Evolutionary conservation across 2,797 vertebrate species (phyloP).

Genomic region (Thripadectes ignobilis): DNA sequence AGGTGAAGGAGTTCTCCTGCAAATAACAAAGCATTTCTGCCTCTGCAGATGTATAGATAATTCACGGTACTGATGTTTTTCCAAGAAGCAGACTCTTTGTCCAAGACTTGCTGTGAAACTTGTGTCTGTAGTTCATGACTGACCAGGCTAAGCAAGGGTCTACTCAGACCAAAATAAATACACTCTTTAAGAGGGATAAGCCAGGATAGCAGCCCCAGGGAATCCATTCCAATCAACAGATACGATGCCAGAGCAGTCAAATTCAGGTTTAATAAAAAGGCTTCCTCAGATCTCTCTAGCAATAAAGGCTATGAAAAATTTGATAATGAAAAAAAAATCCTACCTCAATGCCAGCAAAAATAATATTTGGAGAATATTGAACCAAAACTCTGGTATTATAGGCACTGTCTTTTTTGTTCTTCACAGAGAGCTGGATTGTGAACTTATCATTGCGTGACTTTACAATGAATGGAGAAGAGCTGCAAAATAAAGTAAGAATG

Average conservation of each 20-base stretch:
- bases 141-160: background rate
- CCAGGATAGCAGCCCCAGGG: background rate
- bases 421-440: slow-evolving; percentile 80
- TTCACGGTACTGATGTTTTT: background rate
- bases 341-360: slow-evolving; percentile 93
- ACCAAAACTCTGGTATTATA: slow-evolving; percentile 91
- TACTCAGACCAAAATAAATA: background rate
- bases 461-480: slow-evolving; percentile 78
- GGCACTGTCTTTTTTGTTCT: slow-evolving; percentile 89
- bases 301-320: background rate
- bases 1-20: background rate
- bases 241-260: background rate
- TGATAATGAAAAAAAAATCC: background rate
- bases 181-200: background rate
- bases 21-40: background rate
- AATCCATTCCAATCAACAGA: background rate
- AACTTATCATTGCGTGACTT: slow-evolving; percentile 85
- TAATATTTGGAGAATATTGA: slow-evolving; percentile 89
- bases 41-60: background rate
- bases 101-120: background rate
- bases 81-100: background rate
- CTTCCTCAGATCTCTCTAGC: background rate
- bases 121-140: background rate
- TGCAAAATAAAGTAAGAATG: slow-evolving; percentile 45
- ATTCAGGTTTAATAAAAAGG: background rate